phyloP scores from a whole-genome alignment of 2,113 vertebrate genomes.

The Mastomys coucha region DNA sequence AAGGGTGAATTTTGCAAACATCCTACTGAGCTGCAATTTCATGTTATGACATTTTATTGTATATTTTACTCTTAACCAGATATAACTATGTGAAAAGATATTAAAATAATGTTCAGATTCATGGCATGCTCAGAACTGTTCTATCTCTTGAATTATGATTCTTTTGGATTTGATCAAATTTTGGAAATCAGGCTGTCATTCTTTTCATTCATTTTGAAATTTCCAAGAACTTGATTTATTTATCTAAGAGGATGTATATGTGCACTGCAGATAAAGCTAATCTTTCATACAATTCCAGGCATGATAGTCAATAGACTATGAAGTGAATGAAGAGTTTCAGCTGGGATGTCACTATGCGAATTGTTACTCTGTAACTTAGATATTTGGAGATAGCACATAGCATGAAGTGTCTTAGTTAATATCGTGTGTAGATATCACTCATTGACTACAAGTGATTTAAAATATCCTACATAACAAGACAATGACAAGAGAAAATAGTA shows the following conservation, averaged over 20 bases:
- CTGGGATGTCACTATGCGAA: background rate
- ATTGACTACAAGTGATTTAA: background rate
- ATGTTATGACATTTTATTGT: background rate
- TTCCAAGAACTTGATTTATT: background rate
- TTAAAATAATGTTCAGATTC: background rate
- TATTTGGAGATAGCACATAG: background rate
- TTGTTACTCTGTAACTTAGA: background rate
- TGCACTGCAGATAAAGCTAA: background rate
- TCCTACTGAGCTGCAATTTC: background rate
- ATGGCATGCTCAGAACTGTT: background rate
- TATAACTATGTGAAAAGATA: background rate
- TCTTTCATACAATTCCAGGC: background rate
- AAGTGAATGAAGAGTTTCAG: background rate
- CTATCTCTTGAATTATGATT: background rate
- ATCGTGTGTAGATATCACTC: background rate
- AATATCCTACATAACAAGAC: background rate
- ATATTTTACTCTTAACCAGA: background rate
- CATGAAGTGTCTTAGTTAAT: background rate
- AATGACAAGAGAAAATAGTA: background rate
- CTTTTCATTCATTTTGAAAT: background rate
- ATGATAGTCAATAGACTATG: background rate
- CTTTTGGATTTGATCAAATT: slow-evolving; percentile 3
- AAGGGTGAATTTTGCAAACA: background rate
- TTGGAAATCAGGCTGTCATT: background rate
- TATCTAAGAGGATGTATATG: background rate